phyloP scores from a whole-genome alignment of 2,797 vertebrate genomes.

The Eulemur albifrons region DNA sequence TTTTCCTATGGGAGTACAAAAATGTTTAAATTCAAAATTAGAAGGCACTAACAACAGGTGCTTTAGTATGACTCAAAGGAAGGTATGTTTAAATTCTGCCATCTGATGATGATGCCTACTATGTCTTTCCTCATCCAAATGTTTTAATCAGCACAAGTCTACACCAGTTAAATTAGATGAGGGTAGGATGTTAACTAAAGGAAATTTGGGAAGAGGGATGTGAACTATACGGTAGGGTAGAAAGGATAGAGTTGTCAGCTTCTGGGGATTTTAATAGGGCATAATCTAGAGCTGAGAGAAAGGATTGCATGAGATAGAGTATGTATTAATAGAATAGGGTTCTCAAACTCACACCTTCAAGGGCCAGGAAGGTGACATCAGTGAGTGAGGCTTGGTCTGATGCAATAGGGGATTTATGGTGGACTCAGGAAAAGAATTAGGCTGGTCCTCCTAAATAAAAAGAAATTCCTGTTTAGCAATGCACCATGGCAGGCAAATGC shows the following conservation, averaged over 20 bases:
- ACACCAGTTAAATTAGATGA: neutral
- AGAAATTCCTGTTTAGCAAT: neutral
- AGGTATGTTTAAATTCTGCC: neutral
- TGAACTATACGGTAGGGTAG: neutral
- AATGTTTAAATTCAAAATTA: neutral
- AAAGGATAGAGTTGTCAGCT: neutral
- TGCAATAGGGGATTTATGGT: neutral
- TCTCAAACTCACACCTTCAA: neutral
- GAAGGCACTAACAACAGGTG: neutral
- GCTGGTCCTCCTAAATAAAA: neutral
- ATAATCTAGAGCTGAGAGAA: neutral
- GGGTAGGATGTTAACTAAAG: neutral
- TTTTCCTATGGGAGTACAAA: neutral
- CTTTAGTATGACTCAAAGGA: neutral
- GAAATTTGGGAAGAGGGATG: neutral
- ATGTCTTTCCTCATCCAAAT: neutral
- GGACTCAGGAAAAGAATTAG: neutral
- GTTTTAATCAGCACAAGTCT: neutral
- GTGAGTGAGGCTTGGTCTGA: neutral
- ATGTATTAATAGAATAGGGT: too few relatives aligned
- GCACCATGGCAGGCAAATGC: too few relatives aligned
- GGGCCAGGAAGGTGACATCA: neutral
- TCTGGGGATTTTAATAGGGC: neutral
- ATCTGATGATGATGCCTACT: neutral
- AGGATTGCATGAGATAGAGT: neutral